A percentile compares a stretch with the other conserved stretches of the same genome.
These are phyloP conservation scores for Podiceps cristatus DNA, from an alignment of 2,113 vertebrate genomes.

Conservation along the genomic window DNA sequence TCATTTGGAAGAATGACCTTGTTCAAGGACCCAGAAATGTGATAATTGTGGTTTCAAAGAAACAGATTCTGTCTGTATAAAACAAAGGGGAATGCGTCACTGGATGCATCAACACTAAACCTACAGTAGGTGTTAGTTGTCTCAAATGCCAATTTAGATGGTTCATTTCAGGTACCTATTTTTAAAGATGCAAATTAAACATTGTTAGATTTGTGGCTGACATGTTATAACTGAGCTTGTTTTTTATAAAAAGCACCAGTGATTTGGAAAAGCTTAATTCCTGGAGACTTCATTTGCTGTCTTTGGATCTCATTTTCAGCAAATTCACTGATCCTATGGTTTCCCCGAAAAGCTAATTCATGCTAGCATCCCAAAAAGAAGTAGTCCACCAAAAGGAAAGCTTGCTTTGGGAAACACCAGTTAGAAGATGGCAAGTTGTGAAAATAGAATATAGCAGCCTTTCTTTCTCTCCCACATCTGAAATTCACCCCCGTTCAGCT, in stretches of 20 bases:
- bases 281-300: not conserved
- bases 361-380: not conserved
- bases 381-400: not conserved
- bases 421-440: not conserved
- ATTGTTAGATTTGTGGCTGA: not conserved
- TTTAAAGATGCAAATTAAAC: not conserved
- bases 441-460: not conserved
- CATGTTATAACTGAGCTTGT: not conserved
- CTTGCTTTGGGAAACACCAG: not conserved
- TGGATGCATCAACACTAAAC: not conserved
- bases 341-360: not conserved
- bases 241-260: not conserved
- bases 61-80: not conserved
- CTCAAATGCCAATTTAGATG: not conserved
- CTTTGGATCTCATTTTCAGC: not conserved
- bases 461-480: not conserved
- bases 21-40: not conserved
- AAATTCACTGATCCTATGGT: not conserved
- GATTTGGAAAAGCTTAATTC: not conserved
- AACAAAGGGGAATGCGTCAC: not conserved
- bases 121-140: not conserved
- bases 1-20: not conserved
- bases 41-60: constrained; percentile 18
- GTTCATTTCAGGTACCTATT: not conserved
- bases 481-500: not conserved